phyloP scores from a whole-genome alignment of 2,888 invertebrate species.

The Tillus elongatus region DNA sequence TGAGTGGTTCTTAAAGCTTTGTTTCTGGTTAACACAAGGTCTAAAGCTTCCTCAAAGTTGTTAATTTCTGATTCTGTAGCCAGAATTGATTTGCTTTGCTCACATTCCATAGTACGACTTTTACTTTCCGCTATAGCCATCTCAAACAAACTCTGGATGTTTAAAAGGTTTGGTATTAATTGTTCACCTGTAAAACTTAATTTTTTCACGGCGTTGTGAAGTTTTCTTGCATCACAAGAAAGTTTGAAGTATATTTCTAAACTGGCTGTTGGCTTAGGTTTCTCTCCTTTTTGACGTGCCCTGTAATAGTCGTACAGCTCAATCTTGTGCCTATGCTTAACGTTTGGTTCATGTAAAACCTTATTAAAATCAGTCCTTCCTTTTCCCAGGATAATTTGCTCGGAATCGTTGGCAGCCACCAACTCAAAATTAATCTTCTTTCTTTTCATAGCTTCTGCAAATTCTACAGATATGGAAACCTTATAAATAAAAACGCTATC shows the following conservation, averaged over 20 bases:
- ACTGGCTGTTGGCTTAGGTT: background rate
- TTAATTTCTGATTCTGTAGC: conserved; percentile 21
- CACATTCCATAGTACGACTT: background rate
- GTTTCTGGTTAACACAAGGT: conserved; percentile 25
- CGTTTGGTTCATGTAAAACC: background rate
- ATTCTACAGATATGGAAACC: background rate
- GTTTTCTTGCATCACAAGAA: background rate
- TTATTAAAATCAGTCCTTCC: background rate
- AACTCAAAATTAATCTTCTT: background rate
- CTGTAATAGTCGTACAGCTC: conserved; percentile 1
- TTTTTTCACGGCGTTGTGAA: background rate
- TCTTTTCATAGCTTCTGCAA: background rate
- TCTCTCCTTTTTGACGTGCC: background rate
- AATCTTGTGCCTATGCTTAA: background rate
- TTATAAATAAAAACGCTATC: conserved; percentile 1
- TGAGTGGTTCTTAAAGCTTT: conserved; percentile 27
- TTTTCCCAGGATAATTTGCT: background rate
- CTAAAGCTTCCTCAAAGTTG: conserved; percentile 25
- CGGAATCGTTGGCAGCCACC: background rate
- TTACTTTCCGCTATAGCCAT: background rate
- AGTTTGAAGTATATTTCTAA: background rate
- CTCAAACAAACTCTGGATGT: background rate
- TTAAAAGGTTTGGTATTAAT: background rate
- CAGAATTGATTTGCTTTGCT: background rate
- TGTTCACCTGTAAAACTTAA: background rate